Conservation (phyloP, 2,797 vertebrate species). For the Cossypha polioptera region DNA sequence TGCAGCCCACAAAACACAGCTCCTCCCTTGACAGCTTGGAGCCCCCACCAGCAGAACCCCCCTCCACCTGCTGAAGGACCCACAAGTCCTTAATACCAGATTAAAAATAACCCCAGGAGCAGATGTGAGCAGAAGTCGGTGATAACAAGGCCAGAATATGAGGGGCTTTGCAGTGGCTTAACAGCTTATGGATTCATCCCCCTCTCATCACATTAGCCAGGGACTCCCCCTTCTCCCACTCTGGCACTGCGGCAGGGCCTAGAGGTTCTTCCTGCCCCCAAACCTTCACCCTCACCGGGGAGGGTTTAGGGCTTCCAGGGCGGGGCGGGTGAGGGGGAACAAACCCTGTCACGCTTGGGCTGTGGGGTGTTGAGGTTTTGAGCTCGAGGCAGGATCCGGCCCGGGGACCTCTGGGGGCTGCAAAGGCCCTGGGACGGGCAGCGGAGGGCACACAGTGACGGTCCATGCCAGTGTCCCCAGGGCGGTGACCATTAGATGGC, state of each 20-base stretch:
- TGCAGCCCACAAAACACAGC: not conserved
- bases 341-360: not conserved
- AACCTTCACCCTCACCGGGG: not conserved
- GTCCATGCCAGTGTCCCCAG: not conserved
- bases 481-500: not conserved
- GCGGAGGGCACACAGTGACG: not conserved
- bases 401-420: not conserved
- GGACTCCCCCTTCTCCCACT: not conserved
- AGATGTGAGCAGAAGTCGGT: constrained; percentile 29
- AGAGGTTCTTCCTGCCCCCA: not conserved
- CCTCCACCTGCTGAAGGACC: not conserved
- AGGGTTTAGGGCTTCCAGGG: not conserved
- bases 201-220: not conserved
- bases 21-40: not conserved
- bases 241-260: accelerated
- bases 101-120: constrained; percentile 41
- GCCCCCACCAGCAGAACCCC: not conserved
- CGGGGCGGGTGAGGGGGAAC: too few relatives aligned
- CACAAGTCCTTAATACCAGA: not conserved
- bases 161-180: constrained; percentile 41
- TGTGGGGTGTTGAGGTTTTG: accelerated
- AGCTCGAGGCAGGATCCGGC: not conserved
- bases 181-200: not conserved
- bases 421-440: too few relatives aligned
- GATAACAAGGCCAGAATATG: not conserved